Evolutionary conservation across 2,888 invertebrate genomes (phyloP).

Genomic region (Cosmia trapezina): DNA sequence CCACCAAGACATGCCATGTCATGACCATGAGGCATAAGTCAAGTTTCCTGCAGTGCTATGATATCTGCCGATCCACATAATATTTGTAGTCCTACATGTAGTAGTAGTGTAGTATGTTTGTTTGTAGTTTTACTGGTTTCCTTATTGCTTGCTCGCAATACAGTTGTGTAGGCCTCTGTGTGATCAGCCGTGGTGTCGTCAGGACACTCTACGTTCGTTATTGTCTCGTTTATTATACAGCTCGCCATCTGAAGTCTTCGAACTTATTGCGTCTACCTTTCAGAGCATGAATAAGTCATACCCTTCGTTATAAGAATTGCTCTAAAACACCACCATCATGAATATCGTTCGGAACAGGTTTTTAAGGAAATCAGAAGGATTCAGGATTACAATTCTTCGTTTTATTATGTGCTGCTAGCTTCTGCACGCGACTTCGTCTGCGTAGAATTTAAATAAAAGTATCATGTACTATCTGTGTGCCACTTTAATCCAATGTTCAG

Average conservation of each 20-base stretch:
- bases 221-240: slow-evolving; percentile 85
- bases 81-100: too few relatives aligned
- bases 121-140: slow-evolving; percentile 4
- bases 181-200: slow-evolving; percentile 31
- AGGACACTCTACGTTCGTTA: slow-evolving; percentile 75
- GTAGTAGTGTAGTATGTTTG: too few relatives aligned
- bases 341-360: slow-evolving; percentile 59
- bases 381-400: slow-evolving; percentile 16
- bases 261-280: slow-evolving; percentile 85
- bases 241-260: slow-evolving; percentile 78
- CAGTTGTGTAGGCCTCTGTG: slow-evolving; percentile 14
- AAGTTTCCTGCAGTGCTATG: too few relatives aligned
- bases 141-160: slow-evolving; percentile 3
- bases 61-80: too few relatives aligned
- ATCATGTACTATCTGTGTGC: too few relatives aligned
- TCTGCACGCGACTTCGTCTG: too few relatives aligned
- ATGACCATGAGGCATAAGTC: too few relatives aligned
- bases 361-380: slow-evolving; percentile 30
- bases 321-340: slow-evolving; percentile 76
- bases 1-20: too few relatives aligned
- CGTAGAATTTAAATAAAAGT: too few relatives aligned
- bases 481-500: too few relatives aligned
- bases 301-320: slow-evolving; percentile 87
- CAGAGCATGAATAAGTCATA: slow-evolving; percentile 88
- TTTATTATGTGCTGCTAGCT: neutral